phyloP scores from a whole-genome alignment of 2,888 invertebrate genomes.

The Oxycera nigricornis region DNA sequence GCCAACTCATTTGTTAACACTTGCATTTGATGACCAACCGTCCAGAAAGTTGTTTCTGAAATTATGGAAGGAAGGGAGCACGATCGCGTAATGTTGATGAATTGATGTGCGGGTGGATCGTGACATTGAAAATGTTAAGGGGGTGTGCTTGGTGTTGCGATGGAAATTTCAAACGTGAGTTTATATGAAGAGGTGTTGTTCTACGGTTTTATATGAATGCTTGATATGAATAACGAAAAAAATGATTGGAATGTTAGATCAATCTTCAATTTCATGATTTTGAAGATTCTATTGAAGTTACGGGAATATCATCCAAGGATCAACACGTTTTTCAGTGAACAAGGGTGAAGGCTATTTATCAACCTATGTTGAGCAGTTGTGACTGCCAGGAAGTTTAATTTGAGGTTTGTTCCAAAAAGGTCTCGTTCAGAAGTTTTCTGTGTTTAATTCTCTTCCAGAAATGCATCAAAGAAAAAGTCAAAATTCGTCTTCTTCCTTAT shows the following conservation, averaged over 20 bases:
- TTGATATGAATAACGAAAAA: too few species aligned
- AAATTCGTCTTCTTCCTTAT: too few species aligned
- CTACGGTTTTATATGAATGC: too few species aligned
- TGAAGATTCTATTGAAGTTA: too few species aligned
- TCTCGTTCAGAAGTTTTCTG: not conserved
- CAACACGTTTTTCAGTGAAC: not conserved
- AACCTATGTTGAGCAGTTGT: not conserved
- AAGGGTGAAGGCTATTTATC: not conserved
- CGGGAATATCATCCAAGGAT: too few species aligned
- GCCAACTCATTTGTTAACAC: not conserved
- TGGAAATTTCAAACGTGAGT: too few species aligned
- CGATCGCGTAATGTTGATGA: conserved; percentile 5
- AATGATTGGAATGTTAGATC: too few species aligned
- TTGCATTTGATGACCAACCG: conserved; percentile 11
- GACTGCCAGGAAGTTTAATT: not conserved
- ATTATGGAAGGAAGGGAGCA: not conserved
- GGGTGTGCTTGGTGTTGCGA: not conserved
- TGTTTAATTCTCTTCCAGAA: too few species aligned
- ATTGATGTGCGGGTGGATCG: conserved; percentile 15
- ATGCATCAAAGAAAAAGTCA: too few species aligned
- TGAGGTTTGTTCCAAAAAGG: not conserved
- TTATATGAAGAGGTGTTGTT: too few species aligned
- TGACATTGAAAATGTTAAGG: not conserved
- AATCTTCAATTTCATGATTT: too few species aligned
- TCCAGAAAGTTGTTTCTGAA: conserved; percentile 13